Base-by-base conservation (phyloP, 2,113 vertebrate species). In the Hepsetus odoe region DNA sequence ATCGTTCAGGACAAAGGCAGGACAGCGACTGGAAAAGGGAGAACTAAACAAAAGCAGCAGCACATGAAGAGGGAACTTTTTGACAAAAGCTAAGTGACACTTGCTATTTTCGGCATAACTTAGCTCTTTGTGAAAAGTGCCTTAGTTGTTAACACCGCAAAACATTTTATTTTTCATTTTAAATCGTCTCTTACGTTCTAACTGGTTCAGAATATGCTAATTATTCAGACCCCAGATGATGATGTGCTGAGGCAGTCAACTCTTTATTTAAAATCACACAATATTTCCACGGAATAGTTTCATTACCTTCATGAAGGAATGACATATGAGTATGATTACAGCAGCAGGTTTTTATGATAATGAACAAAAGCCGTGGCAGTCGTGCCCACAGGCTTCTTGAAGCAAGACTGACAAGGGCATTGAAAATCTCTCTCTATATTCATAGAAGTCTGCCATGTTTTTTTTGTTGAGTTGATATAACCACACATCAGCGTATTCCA, bases 271-370 rank as follows among this genome's bases (percentile, higher is more conserved):
- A 11, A 65, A 65, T 22, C 61, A 65, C 61, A 64, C 30, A 20
- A 44, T 46, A 81, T 77, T 51, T 38, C 38, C 13, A 14, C 22
- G 9, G 46, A 75, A 32, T 30, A 67, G 26, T 66, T 76, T 65
- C 61, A 72, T 77, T 68, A 77, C 30, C 33, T 76, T 30, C 33
- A 40, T 30, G n/a, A n/a, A 9, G 10, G 74, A 30, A 68, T 68
- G 55, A 51, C 58, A 82, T 55, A 33, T 74, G 28, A 9, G 44
- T 51, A 9, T 49, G 70, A 79, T 75, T 83, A 59, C 72, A 66
- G 76, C 7, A 14, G 35, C 28, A 66, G 66, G 40, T 70, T 72
- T 33, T 74, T 75, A 38, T 75, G 53, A 38, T 58, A 79, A 76
- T 76, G 24, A 51, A 61, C 55, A 59, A 33, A 66, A 56, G 51